phyloP scores from a whole-genome alignment of 2,113 vertebrate genomes.

The Engraulis encrasicolus region DNA sequence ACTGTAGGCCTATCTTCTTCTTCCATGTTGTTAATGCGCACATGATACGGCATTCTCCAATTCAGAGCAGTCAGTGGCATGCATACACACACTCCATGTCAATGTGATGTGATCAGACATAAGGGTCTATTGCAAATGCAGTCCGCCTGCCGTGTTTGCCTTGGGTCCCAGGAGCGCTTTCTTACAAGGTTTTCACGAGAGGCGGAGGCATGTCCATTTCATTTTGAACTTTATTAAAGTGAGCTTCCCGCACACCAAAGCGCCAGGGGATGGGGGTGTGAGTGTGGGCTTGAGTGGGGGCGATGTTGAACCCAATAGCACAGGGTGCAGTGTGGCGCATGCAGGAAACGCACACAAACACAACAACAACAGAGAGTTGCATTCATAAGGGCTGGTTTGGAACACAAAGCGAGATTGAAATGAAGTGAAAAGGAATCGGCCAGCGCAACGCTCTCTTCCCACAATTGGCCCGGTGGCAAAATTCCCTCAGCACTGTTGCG shows the following conservation, averaged over 20 bases:
- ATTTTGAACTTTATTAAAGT: conserved; percentile 65
- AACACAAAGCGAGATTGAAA: conserved; percentile 70
- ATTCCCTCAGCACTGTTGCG: conserved; percentile 56
- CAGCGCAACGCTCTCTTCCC: no score
- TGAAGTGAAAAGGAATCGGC: conserved; percentile 54
- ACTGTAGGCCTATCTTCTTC: no score
- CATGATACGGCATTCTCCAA: not conserved
- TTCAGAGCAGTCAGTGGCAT: not conserved
- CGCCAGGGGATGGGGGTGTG: conserved; percentile 22
- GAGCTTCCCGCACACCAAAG: conserved; percentile 54
- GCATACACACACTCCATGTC: not conserved
- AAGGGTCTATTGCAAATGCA: conserved; percentile 47
- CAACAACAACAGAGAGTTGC: conserved; percentile 22
- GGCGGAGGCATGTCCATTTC: conserved; percentile 58
- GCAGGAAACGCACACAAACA: not conserved
- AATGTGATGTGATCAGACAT: conserved; percentile 18
- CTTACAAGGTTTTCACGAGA: conserved; percentile 57
- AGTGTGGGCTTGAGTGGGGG: not conserved
- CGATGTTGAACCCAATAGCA: no score
- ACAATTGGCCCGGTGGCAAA: conserved; percentile 58
- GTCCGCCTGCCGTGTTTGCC: conserved; percentile 55
- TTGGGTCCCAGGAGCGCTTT: conserved; percentile 64
- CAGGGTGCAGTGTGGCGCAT: no score
- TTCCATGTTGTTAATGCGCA: not conserved
- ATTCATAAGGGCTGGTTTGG: conserved; percentile 59